A percentile compares a stretch with the other conserved stretches of the same genome.
These are phyloP conservation scores for Calypte anna DNA, from an alignment of 2,113 vertebrate species.

Conservation along the genomic window DNA sequence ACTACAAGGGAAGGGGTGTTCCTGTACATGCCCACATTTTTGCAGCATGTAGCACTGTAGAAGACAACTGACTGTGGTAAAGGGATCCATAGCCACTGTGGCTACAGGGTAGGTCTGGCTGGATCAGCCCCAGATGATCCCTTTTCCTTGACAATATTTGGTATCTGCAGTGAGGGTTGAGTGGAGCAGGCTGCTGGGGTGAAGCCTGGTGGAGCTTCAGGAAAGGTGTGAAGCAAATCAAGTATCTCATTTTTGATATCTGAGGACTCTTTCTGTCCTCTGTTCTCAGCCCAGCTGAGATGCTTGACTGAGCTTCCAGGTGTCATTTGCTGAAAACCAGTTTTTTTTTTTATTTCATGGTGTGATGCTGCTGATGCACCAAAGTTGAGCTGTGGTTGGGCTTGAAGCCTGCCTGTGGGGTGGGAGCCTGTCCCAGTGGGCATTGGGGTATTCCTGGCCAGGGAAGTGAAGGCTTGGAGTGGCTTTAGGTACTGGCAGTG, in stretches of 20 bases:
- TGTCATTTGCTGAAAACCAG: background rate
- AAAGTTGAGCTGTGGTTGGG: background rate
- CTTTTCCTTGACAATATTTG: background rate
- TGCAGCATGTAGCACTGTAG: background rate
- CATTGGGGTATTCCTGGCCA: background rate
- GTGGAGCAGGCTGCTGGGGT: background rate
- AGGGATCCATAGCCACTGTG: background rate
- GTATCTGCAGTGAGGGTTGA: background rate
- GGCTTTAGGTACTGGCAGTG: background rate
- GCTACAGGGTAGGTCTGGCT: background rate
- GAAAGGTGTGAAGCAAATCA: background rate
- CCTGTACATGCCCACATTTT: fast-evolving
- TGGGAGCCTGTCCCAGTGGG: background rate
- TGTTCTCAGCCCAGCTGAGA: conserved; percentile 34
- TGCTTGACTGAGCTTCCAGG: background rate
- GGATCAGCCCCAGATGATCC: background rate
- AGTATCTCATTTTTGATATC: background rate
- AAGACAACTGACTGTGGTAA: background rate
- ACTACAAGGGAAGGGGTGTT: background rate
- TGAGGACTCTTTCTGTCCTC: background rate
- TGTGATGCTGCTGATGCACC: background rate
- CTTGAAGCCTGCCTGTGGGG: background rate
- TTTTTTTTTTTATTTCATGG: background rate
- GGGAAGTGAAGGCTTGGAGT: background rate
- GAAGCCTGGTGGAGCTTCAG: background rate